Percentiles rank a stretch among this genome's conserved stretches.
Conservation (phyloP, 2,888 invertebrate species). For the Chloroclysta siterata region DNA sequence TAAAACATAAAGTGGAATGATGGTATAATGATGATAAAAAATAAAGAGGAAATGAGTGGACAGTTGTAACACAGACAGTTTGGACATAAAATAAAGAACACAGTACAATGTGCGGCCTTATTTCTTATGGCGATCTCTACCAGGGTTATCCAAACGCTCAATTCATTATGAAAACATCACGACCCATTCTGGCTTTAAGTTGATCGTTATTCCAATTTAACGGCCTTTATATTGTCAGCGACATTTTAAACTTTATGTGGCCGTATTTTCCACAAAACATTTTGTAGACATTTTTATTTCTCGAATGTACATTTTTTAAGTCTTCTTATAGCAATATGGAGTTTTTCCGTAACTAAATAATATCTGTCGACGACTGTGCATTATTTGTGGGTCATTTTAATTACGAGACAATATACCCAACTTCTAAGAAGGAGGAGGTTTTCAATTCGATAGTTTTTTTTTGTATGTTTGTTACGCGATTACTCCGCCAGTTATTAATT, state of each 20-base stretch:
- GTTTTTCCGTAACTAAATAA: conserved; percentile 1
- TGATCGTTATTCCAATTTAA: conserved; percentile 38
- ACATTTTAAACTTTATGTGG: conserved; percentile 37
- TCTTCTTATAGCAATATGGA: conserved; percentile 21
- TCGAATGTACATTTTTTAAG: conserved; percentile 21
- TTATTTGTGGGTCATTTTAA: neutral
- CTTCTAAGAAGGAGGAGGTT: no score
- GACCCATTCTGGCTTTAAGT: conserved; percentile 18
- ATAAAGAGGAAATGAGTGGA: no score
- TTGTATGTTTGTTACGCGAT: no score
- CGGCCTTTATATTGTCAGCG: conserved; percentile 33
- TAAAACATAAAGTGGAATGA: no score
- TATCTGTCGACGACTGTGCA: conserved; percentile 14
- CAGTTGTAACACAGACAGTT: no score
- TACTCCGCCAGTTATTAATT: no score
- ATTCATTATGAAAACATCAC: conserved; percentile 19
- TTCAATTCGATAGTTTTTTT: no score
- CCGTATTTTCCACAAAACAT: conserved; percentile 37
- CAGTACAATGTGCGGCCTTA: no score
- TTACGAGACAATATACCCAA: no score
- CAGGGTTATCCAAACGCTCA: conserved; percentile 6
- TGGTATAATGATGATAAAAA: no score
- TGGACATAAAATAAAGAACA: no score
- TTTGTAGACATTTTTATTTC: conserved; percentile 35
- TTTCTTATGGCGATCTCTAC: no score